Evolutionary conservation across 2,888 invertebrate species (phyloP).

Genomic region (Caenorhabditis sinica): DNA sequence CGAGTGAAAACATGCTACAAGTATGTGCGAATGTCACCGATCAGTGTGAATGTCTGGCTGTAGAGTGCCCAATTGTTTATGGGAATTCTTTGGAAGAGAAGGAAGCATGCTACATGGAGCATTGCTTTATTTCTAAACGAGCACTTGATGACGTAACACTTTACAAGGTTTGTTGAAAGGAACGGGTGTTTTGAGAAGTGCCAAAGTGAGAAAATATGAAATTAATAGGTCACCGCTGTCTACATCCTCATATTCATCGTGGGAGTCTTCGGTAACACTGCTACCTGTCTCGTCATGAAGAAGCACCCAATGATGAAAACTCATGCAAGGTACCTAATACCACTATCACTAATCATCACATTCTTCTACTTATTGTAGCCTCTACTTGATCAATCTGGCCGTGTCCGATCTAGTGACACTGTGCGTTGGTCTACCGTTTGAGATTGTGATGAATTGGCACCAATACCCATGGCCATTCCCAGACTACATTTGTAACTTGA

Average conservation of each 20-base stretch:
- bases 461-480: constrained; percentile 79
- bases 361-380: constrained; percentile 51
- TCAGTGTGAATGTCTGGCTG: constrained; percentile 64
- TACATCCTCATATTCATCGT: constrained; percentile 71
- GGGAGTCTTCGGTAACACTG: constrained; percentile 74
- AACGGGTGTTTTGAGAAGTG: not conserved
- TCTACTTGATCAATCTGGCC: constrained; percentile 75
- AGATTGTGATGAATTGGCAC: constrained; percentile 75
- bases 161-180: constrained; percentile 55
- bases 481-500: constrained; percentile 76
- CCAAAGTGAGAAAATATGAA: not conserved
- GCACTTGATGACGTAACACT: constrained; percentile 70
- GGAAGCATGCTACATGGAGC: constrained; percentile 74
- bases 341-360: not conserved
- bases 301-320: constrained; percentile 76
- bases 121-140: constrained; percentile 73
- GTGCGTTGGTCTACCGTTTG: constrained; percentile 76
- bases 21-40: constrained; percentile 49
- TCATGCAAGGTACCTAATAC: constrained; percentile 67
- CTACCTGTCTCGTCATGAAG: constrained; percentile 74
- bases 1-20: constrained; percentile 54
- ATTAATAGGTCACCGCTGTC: constrained; percentile 67
- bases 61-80: constrained; percentile 65
- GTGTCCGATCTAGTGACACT: constrained; percentile 76
- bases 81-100: constrained; percentile 65